phyloP scores from a whole-genome alignment of 92 coral and sea anemone genomes.

The Porites cylindrica region DNA sequence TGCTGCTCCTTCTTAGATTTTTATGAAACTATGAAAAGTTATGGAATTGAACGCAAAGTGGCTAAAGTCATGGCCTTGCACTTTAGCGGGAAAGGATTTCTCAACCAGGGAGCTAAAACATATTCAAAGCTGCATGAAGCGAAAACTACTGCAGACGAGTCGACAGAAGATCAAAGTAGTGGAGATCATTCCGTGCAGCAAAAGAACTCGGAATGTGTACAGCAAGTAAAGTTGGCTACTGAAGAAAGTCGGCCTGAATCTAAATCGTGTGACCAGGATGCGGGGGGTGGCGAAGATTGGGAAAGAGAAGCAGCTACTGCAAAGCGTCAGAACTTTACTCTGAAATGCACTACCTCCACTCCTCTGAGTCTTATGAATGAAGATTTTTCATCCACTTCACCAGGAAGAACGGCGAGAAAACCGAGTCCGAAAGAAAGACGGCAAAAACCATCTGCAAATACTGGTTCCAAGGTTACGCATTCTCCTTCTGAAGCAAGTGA shows the following conservation, averaged over 20 bases:
- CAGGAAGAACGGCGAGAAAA: neutral
- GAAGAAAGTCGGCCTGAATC: neutral
- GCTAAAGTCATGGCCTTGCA: constrained; percentile 87
- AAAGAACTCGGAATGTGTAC: neutral
- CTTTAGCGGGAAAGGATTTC: constrained; percentile 84
- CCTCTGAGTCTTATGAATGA: constrained; percentile 65
- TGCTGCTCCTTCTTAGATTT: constrained; percentile 95
- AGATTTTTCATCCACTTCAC: constrained; percentile 28
- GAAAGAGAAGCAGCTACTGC: constrained; percentile 51
- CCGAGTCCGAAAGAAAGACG: constrained; percentile 2
- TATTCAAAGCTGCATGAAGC: constrained; percentile 17
- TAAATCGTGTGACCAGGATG: neutral
- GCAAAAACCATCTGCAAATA: neutral
- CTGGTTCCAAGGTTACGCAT: neutral
- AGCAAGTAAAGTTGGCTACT: neutral
- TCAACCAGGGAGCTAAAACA: constrained; percentile 76
- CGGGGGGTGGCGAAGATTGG: constrained; percentile 60
- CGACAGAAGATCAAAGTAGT: neutral
- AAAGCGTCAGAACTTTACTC: constrained; percentile 23
- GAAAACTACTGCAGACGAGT: neutral
- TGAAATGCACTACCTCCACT: constrained; percentile 46
- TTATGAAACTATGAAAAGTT: constrained; percentile 77
- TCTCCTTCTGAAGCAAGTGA: neutral
- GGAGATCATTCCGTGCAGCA: neutral
- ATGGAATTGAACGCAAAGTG: constrained; percentile 90